Evolutionary conservation across 2,113 vertebrate genomes (phyloP).

Genomic region (Tursiops truncatus): DNA sequence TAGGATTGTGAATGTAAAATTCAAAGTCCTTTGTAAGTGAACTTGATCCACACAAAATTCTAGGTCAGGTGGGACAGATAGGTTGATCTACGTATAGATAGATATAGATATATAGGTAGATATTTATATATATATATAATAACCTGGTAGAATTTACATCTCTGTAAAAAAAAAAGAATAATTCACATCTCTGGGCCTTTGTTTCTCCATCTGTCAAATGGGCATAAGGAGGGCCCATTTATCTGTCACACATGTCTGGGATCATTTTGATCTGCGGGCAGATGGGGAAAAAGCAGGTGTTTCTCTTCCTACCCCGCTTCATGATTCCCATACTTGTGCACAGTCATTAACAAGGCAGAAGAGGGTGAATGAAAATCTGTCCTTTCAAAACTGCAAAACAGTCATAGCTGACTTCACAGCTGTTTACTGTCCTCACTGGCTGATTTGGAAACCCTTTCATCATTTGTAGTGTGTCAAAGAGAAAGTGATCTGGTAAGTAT

Average conservation of each 20-base stretch:
- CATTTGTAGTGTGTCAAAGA: neutral
- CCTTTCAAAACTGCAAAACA: neutral
- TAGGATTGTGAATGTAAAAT: neutral
- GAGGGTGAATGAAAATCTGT: neutral
- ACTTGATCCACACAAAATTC: neutral
- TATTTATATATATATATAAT: neutral
- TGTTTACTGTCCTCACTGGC: neutral
- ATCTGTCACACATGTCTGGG: neutral
- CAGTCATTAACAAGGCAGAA: neutral
- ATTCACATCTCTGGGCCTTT: neutral
- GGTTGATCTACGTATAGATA: neutral
- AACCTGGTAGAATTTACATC: neutral
- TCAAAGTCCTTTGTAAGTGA: neutral
- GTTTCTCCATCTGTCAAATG: neutral
- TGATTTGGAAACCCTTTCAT: neutral
- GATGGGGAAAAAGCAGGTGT: neutral
- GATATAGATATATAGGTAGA: too few species aligned
- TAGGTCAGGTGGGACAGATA: neutral
- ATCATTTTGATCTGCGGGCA: neutral
- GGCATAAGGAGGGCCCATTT: neutral
- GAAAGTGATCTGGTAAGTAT: neutral
- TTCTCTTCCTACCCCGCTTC: neutral
- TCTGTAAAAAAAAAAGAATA: neutral
- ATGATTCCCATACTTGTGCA: neutral
- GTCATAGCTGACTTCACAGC: neutral